Percentiles rank a stretch among this genome's conserved stretches.
phyloP scores from a whole-genome alignment of 2,797 vertebrate genomes.

The Falco cherrug region DNA sequence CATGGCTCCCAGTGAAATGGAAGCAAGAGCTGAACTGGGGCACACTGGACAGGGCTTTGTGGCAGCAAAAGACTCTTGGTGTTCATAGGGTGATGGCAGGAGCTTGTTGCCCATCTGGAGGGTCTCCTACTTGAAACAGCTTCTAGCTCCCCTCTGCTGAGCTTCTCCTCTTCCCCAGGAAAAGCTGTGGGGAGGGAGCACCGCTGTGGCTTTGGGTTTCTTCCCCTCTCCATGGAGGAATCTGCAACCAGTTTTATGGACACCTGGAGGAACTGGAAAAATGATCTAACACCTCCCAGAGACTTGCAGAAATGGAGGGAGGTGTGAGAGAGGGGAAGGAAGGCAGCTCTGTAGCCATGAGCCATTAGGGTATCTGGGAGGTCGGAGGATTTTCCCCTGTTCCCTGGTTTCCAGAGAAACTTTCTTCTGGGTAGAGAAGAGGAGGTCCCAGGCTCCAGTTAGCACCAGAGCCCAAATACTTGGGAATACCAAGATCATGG shows the following conservation, averaged over 20 bases:
- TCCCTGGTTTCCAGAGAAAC: constrained; percentile 45
- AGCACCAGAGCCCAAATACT: not conserved
- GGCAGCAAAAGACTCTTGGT: not conserved
- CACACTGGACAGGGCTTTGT: accelerated
- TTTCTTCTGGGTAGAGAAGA: not conserved
- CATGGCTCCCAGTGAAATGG: accelerated
- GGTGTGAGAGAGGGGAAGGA: constrained; percentile 50
- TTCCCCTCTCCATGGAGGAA: not conserved
- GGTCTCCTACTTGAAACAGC: not conserved
- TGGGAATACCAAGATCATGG: accelerated
- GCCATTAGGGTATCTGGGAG: constrained; percentile 22
- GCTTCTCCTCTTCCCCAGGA: not conserved
- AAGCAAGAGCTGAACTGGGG: not conserved
- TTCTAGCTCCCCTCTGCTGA: not conserved
- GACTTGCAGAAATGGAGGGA: constrained; percentile 20
- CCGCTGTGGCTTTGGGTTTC: accelerated
- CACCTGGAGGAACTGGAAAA: constrained; percentile 54
- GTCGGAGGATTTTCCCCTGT: constrained; percentile 26
- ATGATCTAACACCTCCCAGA: constrained; percentile 18
- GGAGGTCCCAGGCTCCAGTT: not conserved
- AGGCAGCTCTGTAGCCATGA: constrained; percentile 18
- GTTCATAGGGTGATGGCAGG: not conserved
- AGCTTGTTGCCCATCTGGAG: not conserved
- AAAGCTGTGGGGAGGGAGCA: not conserved
- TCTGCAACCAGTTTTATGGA: not conserved